A percentile compares a stretch with the other conserved stretches of the same genome.
Conservation (phyloP, 2,797 vertebrate genomes). For the Clarias pachynema region DNA sequence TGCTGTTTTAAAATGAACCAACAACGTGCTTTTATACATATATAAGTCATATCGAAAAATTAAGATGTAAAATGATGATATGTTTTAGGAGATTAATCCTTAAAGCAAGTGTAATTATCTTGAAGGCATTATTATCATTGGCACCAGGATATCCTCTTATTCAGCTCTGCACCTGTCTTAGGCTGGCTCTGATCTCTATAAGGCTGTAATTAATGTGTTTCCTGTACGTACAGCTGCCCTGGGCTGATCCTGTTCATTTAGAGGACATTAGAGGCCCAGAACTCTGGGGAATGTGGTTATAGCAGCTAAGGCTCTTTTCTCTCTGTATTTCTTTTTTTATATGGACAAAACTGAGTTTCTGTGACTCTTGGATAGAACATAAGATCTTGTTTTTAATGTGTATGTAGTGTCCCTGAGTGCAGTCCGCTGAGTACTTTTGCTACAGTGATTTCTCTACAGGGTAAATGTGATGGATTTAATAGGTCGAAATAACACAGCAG, state of each 20-base stretch:
- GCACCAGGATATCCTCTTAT: constrained; percentile 36
- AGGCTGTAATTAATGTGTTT: constrained; percentile 75
- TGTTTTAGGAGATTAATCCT: constrained; percentile 52
- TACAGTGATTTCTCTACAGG: not conserved
- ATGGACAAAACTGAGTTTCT: constrained; percentile 26
- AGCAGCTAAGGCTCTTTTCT: constrained; percentile 27
- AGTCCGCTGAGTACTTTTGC: not conserved
- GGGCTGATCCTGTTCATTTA: constrained; percentile 60
- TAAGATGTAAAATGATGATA: constrained; percentile 65
- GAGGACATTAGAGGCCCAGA: constrained; percentile 59
- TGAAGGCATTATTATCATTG: not conserved
- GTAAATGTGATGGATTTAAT: constrained; percentile 15
- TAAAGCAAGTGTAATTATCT: not conserved
- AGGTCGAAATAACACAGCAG: constrained; percentile 12
- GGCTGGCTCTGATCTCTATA: constrained; percentile 41
- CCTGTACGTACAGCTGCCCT: constrained; percentile 62
- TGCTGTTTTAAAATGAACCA: not conserved
- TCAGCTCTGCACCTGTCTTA: constrained; percentile 42
- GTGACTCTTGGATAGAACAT: not conserved
- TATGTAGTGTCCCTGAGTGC: not conserved
- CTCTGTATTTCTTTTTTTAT: constrained; percentile 15
- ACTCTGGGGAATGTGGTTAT: constrained; percentile 56
- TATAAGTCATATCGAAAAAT: constrained; percentile 67
- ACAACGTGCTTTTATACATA: constrained; percentile 56
- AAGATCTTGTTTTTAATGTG: not conserved